These are phyloP conservation scores for Notothenia coriiceps DNA, from an alignment of 2,113 vertebrate species.

Conservation along the genomic window DNA sequence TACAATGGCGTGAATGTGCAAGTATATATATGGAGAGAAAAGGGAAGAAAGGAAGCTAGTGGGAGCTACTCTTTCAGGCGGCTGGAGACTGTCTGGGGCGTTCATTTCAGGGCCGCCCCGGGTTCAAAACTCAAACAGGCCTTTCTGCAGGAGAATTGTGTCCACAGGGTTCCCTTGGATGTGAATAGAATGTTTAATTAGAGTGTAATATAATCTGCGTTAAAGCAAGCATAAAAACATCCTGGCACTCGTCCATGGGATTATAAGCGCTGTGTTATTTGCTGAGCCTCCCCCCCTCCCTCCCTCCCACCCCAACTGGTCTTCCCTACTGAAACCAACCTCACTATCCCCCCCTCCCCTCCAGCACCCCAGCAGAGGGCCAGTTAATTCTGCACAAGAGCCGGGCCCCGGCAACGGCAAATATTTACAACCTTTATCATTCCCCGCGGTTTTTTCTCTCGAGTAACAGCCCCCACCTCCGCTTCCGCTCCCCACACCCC, in stretches of 20 bases:
- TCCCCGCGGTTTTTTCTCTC: conserved; percentile 80
- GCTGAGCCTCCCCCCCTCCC: conserved; percentile 51
- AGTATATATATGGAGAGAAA: conserved; percentile 60
- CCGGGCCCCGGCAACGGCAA: conserved; percentile 79
- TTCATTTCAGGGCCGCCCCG: conserved; percentile 78
- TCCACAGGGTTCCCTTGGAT: conserved; percentile 80
- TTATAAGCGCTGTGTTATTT: conserved; percentile 84
- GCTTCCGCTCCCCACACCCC: too few relatives aligned
- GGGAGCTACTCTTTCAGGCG: conserved; percentile 76
- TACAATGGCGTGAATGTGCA: conserved; percentile 67
- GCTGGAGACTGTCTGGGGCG: conserved; percentile 81
- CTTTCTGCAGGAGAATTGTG: conserved; percentile 83
- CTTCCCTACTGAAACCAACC: conserved; percentile 46
- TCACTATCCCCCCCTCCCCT: conserved; percentile 17
- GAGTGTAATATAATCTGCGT: conserved; percentile 89
- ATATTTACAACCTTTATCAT: conserved; percentile 85
- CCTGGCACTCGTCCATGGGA: conserved; percentile 84
- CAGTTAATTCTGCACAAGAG: conserved; percentile 79
- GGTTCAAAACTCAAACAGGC: conserved; percentile 86
- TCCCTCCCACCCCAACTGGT: conserved; percentile 33
- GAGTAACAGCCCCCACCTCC: conserved; percentile 68
- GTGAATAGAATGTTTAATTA: conserved; percentile 88
- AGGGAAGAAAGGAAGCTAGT: conserved; percentile 67
- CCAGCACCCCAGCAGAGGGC: conserved; percentile 75
- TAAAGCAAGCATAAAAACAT: conserved; percentile 88